Percentiles rank a stretch among this genome's conserved stretches.
Evolutionary conservation across 2,888 invertebrate species (phyloP).

Genomic region (Stictocephala bisonia): DNA sequence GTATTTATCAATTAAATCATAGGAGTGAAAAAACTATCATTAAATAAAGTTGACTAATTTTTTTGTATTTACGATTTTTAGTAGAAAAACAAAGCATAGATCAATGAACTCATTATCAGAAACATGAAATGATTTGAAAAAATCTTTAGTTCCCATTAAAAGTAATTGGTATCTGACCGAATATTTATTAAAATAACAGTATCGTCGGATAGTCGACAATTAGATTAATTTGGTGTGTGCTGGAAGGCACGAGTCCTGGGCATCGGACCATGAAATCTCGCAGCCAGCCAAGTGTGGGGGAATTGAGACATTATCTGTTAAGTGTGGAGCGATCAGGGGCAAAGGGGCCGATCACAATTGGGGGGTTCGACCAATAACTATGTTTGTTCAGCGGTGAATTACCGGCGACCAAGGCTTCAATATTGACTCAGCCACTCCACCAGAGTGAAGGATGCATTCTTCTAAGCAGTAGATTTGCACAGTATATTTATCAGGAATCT

Average conservation of each 20-base stretch:
- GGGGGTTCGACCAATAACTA: constrained; percentile 13
- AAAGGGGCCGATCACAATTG: constrained; percentile 18
- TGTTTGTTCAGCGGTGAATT: constrained; percentile 38
- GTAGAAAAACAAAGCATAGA: too few relatives aligned
- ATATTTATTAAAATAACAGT: constrained; percentile 15
- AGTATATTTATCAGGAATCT: too few relatives aligned
- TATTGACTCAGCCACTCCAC: constrained; percentile 8
- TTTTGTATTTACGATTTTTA: too few relatives aligned
- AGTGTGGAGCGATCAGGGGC: constrained; percentile 3
- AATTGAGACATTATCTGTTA: constrained; percentile 40
- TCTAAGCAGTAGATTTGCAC: too few relatives aligned
- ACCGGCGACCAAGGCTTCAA: constrained; percentile 19
- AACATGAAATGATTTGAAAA: constrained; percentile 15
- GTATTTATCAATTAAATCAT: too few relatives aligned
- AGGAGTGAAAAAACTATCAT: too few relatives aligned
- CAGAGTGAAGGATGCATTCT: too few relatives aligned
- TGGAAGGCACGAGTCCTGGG: constrained; percentile 3
- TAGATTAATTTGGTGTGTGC: constrained; percentile 7
- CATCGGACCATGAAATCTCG: constrained; percentile 20
- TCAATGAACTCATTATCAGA: too few relatives aligned
- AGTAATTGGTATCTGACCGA: neutral
- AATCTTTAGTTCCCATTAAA: constrained; percentile 1
- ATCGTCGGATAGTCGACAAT: neutral
- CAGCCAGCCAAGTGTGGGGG: neutral
- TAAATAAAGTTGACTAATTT: too few relatives aligned